Percentiles rank a stretch among this genome's conserved stretches.
These are phyloP conservation scores for Caenorhabditis remanei DNA, from an alignment of 1,140 invertebrate species.

Conservation along the genomic window DNA sequence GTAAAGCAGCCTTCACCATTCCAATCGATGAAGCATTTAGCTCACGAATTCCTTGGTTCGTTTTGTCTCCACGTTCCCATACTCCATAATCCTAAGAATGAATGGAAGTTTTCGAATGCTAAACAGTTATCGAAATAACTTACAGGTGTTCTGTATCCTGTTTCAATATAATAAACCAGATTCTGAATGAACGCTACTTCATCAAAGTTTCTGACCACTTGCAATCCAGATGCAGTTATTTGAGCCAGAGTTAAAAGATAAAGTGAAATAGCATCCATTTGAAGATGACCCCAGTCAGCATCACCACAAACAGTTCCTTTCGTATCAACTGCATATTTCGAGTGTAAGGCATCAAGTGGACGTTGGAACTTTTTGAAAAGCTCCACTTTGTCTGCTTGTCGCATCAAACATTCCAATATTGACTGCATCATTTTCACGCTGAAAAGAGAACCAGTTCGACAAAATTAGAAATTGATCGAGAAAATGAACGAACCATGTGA, in stretches of 20 bases:
- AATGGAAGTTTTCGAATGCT: constrained; percentile 52
- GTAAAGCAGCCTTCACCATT: constrained; percentile 81
- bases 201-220: constrained; percentile 94
- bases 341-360: constrained; percentile 92
- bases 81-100: constrained; percentile 91
- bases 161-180: constrained; percentile 97
- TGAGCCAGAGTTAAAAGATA: constrained; percentile 95
- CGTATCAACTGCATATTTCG: constrained; percentile 92
- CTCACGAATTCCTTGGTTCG: constrained; percentile 97
- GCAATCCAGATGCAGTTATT: constrained; percentile 96
- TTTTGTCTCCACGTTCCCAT: constrained; percentile 99
- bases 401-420: constrained; percentile 96
- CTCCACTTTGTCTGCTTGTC: constrained; percentile 96
- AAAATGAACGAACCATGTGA: constrained; percentile 71
- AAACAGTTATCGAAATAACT: neutral
- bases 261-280: constrained; percentile 95
- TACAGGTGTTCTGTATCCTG: constrained; percentile 93
- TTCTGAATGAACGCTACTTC: constrained; percentile 98
- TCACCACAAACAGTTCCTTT: constrained; percentile 93
- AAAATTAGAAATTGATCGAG: too few species aligned
- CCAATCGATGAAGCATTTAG: constrained; percentile 96
- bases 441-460: constrained; percentile 75
- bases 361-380: constrained; percentile 92
- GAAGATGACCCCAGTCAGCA: constrained; percentile 96
- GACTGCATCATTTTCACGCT: constrained; percentile 85